Percentiles rank a stretch among this genome's conserved stretches.
Evolutionary conservation across 2,113 vertebrate species (phyloP).

Genomic region (Rhizomys pruinosus): DNA sequence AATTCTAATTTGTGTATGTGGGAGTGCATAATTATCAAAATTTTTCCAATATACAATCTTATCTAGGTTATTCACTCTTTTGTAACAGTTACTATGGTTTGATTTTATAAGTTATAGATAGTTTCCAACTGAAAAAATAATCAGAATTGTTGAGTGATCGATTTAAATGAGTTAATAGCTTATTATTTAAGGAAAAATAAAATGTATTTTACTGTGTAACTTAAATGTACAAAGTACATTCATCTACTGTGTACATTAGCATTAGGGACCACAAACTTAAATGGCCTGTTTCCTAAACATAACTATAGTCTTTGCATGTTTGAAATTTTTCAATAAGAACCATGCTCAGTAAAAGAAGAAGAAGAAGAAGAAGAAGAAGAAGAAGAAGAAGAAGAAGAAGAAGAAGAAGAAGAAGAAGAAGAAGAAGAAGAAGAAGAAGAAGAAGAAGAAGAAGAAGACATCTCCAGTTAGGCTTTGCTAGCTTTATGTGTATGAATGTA

Average conservation of each 20-base stretch:
- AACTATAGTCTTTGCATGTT: neutral
- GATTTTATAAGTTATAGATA: conserved; percentile 13
- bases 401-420: no score
- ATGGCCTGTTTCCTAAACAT: neutral
- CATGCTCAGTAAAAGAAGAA: no score
- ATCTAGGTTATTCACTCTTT: neutral
- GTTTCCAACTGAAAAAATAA: neutral
- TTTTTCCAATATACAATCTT: neutral
- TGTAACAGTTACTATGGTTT: neutral
- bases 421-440: no score
- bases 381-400: no score
- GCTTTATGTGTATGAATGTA: no score
- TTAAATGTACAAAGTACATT: neutral
- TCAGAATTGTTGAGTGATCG: neutral
- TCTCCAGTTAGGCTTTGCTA: no score
- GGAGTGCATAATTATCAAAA: neutral
- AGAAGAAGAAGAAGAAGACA: no score
- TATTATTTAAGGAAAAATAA: neutral
- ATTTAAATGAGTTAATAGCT: neutral
- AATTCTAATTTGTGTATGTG: neutral
- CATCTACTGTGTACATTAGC: neutral
- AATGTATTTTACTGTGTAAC: neutral
- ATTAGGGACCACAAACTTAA: neutral
- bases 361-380: no score
- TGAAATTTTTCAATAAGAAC: neutral